These are phyloP conservation scores for Biston stratarius DNA, from an alignment of 2,888 invertebrate genomes.

Conservation along the genomic window DNA sequence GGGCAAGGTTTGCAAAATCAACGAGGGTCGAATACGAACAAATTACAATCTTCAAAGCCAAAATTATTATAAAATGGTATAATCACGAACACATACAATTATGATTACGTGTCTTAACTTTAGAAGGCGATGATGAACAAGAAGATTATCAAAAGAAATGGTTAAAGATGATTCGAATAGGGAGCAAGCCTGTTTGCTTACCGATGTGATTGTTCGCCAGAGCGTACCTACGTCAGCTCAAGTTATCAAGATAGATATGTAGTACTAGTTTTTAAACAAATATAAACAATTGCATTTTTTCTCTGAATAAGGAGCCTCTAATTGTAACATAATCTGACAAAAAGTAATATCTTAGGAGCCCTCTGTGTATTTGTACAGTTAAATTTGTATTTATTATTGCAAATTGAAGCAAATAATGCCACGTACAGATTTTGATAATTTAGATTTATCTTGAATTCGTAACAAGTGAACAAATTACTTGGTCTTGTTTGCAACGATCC, in stretches of 20 bases:
- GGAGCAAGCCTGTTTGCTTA: background rate
- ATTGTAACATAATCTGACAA: too few species aligned
- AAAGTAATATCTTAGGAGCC: too few species aligned
- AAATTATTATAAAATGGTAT: background rate
- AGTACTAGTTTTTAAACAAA: background rate
- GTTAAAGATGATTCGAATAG: background rate
- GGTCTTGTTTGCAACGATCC: background rate
- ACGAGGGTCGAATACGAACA: slow-evolving; percentile 29
- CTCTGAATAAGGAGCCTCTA: background rate
- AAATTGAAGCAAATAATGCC: background rate
- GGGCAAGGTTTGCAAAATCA: slow-evolving; percentile 36
- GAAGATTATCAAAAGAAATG: background rate
- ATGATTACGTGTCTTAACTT: background rate
- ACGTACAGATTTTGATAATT: background rate
- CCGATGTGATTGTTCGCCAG: background rate
- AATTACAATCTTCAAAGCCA: slow-evolving; percentile 30
- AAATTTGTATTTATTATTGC: background rate
- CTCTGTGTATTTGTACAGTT: background rate
- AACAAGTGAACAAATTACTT: slow-evolving; percentile 10
- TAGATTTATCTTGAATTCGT: slow-evolving; percentile 10
- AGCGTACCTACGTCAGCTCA: background rate
- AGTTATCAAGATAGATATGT: background rate
- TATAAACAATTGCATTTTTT: background rate
- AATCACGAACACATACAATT: too few species aligned
- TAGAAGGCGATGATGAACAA: background rate